Percentiles rank a stretch among this genome's conserved stretches.
Evolutionary conservation across 2,888 invertebrate species (phyloP).

Genomic region (Scaptomyza flava): DNA sequence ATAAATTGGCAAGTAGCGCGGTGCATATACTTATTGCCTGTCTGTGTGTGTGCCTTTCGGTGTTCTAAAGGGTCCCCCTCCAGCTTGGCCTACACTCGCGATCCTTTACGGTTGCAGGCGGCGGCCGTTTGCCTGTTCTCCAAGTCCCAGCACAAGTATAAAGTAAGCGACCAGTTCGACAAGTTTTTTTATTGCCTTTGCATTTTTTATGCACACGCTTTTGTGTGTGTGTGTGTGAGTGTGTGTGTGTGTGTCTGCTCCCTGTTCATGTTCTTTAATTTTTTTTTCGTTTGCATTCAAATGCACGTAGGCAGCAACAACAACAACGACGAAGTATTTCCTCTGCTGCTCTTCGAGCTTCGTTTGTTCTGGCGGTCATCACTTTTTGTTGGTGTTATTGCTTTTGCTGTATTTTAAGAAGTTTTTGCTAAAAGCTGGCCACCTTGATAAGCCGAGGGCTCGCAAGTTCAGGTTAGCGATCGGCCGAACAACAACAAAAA

Average conservation of each 20-base stretch:
- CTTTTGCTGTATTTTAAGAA: slow-evolving; percentile 52
- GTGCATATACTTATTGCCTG: slow-evolving; percentile 46
- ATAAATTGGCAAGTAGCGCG: slow-evolving; percentile 57
- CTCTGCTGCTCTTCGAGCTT: slow-evolving; percentile 33
- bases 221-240: slow-evolving; percentile 13
- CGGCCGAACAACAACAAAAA: slow-evolving; percentile 6
- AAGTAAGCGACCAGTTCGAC: slow-evolving; percentile 80
- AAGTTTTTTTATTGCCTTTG: slow-evolving; percentile 77
- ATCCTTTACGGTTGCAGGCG: slow-evolving; percentile 46
- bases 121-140: slow-evolving; percentile 29
- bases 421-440: slow-evolving; percentile 64
- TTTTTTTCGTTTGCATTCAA: slow-evolving; percentile 61
- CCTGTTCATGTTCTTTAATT: slow-evolving; percentile 47
- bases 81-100: slow-evolving; percentile 39
- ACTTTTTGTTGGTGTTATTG: slow-evolving; percentile 35
- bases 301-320: slow-evolving; percentile 37
- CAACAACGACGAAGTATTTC: slow-evolving; percentile 43
- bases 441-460: slow-evolving; percentile 66
- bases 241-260: slow-evolving; percentile 15
- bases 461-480: slow-evolving; percentile 34
- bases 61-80: slow-evolving; percentile 17
- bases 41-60: slow-evolving; percentile 20
- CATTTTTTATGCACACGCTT: slow-evolving; percentile 70
- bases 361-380: slow-evolving; percentile 67
- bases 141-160: slow-evolving; percentile 12